phyloP scores from a whole-genome alignment of 2,113 vertebrate species.

The Oncorhynchus keta region DNA sequence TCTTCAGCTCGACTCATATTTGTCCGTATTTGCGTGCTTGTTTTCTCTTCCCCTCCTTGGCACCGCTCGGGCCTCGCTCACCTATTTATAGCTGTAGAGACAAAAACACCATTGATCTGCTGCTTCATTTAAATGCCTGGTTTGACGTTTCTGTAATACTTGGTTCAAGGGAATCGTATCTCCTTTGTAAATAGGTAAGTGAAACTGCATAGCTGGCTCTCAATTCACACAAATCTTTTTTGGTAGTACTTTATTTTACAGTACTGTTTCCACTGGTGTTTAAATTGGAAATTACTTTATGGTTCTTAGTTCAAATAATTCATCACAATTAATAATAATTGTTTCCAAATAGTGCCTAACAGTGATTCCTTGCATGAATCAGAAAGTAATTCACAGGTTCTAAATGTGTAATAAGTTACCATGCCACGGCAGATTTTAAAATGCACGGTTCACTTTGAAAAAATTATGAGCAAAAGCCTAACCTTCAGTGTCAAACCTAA shows the following conservation, averaged over 20 bases:
- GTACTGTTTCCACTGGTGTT: too few species aligned
- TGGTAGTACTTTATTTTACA: too few species aligned
- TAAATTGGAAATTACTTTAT: too few species aligned
- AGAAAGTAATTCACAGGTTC: too few species aligned
- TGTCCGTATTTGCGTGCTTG: background rate
- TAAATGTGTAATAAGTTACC: too few species aligned
- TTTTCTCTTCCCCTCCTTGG: background rate
- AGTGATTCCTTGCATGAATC: too few species aligned
- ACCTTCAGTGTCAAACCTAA: background rate
- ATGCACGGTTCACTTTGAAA: too few species aligned
- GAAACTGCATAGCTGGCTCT: background rate
- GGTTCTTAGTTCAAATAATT: too few species aligned
- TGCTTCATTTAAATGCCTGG: conserved; percentile 4
- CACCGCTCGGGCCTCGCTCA: background rate
- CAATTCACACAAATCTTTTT: too few species aligned
- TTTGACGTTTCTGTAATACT: background rate
- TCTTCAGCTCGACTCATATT: background rate
- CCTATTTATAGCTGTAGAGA: conserved; percentile 17
- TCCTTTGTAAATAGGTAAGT: background rate
- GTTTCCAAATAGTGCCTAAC: too few species aligned
- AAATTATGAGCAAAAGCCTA: background rate
- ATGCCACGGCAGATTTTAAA: too few species aligned
- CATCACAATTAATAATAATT: too few species aligned
- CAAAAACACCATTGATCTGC: conserved; percentile 6
- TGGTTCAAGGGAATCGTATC: background rate